These are phyloP conservation scores for Ascidia mentula DNA, from an alignment of 23 tunicate genomes.

Conservation along the genomic window DNA sequence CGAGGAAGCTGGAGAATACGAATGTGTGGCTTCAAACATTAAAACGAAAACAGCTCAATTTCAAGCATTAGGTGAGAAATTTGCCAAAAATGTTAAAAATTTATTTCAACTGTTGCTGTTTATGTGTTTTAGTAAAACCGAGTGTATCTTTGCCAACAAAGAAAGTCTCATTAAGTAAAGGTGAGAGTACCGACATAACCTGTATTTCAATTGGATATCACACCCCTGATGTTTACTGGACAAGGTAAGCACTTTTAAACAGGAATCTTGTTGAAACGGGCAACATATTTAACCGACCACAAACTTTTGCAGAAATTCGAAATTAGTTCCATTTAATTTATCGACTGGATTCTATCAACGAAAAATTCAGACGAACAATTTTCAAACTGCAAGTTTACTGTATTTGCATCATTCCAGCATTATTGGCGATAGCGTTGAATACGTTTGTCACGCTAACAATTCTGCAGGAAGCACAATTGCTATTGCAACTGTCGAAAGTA, in stretches of 20 bases:
- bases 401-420: not conserved
- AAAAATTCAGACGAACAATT: not conserved
- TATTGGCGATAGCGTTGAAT: not conserved
- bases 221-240: not conserved
- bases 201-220: not conserved
- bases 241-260: too few species aligned
- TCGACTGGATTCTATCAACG: not conserved
- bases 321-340: not conserved
- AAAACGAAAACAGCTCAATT: not conserved
- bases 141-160: not conserved
- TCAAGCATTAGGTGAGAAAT: too few species aligned
- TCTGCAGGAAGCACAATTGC: not conserved
- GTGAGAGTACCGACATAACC: not conserved
- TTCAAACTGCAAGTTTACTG: not conserved
- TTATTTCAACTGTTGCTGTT: too few species aligned
- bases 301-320: not conserved
- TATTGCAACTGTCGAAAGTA: not conserved
- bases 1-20: not conserved
- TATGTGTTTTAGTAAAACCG: not conserved
- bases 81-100: too few species aligned
- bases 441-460: not conserved
- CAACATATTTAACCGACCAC: too few species aligned
- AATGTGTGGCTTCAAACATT: not conserved
- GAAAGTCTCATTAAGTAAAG: not conserved
- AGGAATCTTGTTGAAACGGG: too few species aligned